Evolutionary conservation across 2,888 invertebrate genomes (phyloP).

Genomic region (Hirtodrosophila trivittata): DNA sequence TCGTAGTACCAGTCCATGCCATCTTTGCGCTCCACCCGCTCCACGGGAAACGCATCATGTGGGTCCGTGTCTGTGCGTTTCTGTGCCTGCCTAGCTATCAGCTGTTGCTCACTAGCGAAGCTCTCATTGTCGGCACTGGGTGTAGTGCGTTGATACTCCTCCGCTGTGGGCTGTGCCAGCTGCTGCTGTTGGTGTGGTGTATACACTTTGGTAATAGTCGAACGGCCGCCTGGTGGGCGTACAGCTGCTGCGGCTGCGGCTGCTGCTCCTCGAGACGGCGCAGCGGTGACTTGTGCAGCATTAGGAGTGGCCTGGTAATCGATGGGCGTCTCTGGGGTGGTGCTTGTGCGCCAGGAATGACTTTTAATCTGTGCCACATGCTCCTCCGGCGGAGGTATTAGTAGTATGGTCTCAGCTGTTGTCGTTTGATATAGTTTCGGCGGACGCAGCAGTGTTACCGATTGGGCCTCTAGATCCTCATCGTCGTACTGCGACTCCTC

Average conservation of each 20-base stretch:
- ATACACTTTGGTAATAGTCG: slow-evolving; percentile 87
- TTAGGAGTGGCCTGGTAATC: slow-evolving; percentile 55
- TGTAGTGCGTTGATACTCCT: slow-evolving; percentile 82
- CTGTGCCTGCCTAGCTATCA: slow-evolving; percentile 68
- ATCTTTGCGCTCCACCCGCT: slow-evolving; percentile 84
- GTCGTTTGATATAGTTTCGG: slow-evolving; percentile 72
- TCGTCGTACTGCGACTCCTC: slow-evolving; percentile 65
- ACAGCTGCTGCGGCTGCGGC: slow-evolving; percentile 3
- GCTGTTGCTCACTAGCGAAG: slow-evolving; percentile 57
- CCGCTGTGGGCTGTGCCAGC: slow-evolving; percentile 81
- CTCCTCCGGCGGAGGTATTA: slow-evolving; percentile 83
- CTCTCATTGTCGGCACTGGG: slow-evolving; percentile 65
- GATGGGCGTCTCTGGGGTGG: slow-evolving; percentile 34
- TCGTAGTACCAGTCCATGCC: slow-evolving; percentile 93
- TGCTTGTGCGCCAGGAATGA: slow-evolving; percentile 73
- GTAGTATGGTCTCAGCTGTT: slow-evolving; percentile 82
- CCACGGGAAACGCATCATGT: slow-evolving; percentile 78
- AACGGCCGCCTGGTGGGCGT: slow-evolving; percentile 84
- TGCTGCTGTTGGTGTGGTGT: slow-evolving; percentile 76
- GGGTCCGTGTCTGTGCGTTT: slow-evolving; percentile 52
- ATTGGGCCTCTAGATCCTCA: slow-evolving; percentile 80
- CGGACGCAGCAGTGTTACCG: slow-evolving; percentile 64
- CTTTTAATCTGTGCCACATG: slow-evolving; percentile 78
- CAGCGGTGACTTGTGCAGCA: slow-evolving; percentile 10
- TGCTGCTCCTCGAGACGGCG: slow-evolving; percentile 28